Percentiles rank a stretch among this genome's conserved stretches.
Conservation (phyloP, 2,888 invertebrate species). For the Portevinia maculata region DNA sequence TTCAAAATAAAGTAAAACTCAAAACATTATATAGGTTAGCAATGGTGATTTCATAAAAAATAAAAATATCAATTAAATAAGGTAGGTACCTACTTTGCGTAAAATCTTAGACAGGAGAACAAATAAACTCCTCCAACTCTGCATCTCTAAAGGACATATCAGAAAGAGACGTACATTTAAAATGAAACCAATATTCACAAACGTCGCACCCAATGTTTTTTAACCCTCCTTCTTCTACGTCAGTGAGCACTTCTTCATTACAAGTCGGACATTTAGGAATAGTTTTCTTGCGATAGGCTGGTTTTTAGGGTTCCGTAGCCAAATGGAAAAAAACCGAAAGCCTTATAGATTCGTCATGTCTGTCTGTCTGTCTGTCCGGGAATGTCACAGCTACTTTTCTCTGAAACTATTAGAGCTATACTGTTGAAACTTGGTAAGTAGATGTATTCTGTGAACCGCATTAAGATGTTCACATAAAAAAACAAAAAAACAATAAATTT, state of each 20-base stretch:
- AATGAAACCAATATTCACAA: background rate
- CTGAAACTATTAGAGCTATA: too few relatives aligned
- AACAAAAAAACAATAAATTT: too few relatives aligned
- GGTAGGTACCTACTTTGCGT: background rate
- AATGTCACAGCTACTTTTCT: too few relatives aligned
- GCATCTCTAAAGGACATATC: too few relatives aligned
- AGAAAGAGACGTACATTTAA: background rate
- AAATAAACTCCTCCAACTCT: background rate
- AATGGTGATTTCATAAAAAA: background rate
- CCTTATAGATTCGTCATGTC: too few relatives aligned
- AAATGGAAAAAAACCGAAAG: too few relatives aligned
- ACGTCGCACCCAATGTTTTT: conserved; percentile 9
- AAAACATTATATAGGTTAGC: background rate
- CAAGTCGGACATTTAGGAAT: background rate
- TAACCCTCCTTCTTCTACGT: conserved; percentile 3
- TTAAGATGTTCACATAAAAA: too few relatives aligned
- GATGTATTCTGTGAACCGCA: too few relatives aligned
- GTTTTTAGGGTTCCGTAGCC: too few relatives aligned
- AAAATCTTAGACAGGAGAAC: background rate
- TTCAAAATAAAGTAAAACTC: background rate
- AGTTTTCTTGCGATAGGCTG: background rate
- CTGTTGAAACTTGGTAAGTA: too few relatives aligned
- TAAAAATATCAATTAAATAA: background rate
- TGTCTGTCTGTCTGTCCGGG: too few relatives aligned
- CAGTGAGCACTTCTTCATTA: background rate